Base-by-base conservation (phyloP, 2,888 invertebrate genomes). In the Cyaniris semiargus region DNA sequence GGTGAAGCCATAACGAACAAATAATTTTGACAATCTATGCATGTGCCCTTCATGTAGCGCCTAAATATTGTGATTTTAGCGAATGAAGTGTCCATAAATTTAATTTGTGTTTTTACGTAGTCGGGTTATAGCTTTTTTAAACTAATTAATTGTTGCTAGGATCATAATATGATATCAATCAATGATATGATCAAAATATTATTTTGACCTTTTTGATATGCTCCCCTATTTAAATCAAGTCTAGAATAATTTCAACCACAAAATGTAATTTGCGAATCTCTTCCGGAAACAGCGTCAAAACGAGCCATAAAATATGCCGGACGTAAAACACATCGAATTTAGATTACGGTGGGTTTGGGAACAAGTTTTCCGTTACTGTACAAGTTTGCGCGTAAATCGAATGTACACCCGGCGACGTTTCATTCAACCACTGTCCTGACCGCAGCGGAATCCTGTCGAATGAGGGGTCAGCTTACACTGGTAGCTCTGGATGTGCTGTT, bases 351-450 rank as follows among this genome's bases (percentile, higher is more conserved):
- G 79, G 71, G 77, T 44, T 78, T 70, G 48, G 60, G 78, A 87
- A 87, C 84, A 76, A 76, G 31, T 76, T 88, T 87, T 84, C 80
- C 77, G 85, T 85, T 87, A 88, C 88, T 87, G 87, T 87, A 81
- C 85, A 88, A 90, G 84, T 90, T 89, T 75, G 80, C 79, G 80
- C 79, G 80, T 80, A 82, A 81, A 79, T 81, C 79, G 82, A 81
- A 79, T 83, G 83, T 83, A 81, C 83, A 31, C 27, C 27, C 27
- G 66, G 66, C 18, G 66, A 31, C 15, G 7, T 27, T 27, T 6
- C 0, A 18, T 31, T 15, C 0, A 66, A 66, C 66, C 66, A 66
- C 15, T 31, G 27, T 66, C 66, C 66, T 27, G 31, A 18, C 15
- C 60, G 27, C 13, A 15, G 27, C 27, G 15, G 27, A 5, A 15